These are phyloP conservation scores for Limnodromus scolopaceus DNA, from an alignment of 2,797 vertebrate genomes.

Conservation along the genomic window DNA sequence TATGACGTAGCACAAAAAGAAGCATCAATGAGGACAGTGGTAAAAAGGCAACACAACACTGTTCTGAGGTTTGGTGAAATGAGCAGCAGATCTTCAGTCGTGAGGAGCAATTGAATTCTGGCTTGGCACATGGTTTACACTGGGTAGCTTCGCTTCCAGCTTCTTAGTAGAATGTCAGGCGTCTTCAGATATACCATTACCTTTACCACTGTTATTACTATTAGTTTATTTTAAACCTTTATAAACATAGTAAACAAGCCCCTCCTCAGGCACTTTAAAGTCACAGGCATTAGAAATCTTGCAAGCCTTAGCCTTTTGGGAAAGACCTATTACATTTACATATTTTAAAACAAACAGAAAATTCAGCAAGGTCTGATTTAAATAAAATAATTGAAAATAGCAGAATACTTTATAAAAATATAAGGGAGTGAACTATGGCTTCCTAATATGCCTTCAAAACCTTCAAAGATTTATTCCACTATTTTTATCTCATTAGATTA, in stretches of 20 bases:
- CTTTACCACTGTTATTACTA: neutral
- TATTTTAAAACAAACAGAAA: neutral
- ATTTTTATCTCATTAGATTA: neutral
- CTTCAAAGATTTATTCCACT: neutral
- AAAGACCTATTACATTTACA: neutral
- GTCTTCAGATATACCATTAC: neutral
- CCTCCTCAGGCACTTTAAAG: neutral
- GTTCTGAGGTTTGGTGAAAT: neutral
- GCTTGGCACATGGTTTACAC: neutral
- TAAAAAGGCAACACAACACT: neutral
- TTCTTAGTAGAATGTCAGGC: neutral
- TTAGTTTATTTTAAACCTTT: neutral
- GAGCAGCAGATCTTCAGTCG: neutral
- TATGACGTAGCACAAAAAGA: neutral
- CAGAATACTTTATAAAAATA: neutral
- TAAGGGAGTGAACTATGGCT: neutral
- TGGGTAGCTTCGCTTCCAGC: neutral
- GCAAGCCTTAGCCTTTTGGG: neutral
- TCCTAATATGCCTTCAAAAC: neutral
- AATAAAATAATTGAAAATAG: neutral
- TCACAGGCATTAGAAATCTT: neutral
- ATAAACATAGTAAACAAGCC: neutral
- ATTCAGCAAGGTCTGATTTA: neutral
- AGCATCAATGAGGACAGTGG: neutral
- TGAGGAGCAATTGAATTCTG: neutral